Base-by-base conservation (phyloP, 2,113 vertebrate species). In the Scomber japonicus region DNA sequence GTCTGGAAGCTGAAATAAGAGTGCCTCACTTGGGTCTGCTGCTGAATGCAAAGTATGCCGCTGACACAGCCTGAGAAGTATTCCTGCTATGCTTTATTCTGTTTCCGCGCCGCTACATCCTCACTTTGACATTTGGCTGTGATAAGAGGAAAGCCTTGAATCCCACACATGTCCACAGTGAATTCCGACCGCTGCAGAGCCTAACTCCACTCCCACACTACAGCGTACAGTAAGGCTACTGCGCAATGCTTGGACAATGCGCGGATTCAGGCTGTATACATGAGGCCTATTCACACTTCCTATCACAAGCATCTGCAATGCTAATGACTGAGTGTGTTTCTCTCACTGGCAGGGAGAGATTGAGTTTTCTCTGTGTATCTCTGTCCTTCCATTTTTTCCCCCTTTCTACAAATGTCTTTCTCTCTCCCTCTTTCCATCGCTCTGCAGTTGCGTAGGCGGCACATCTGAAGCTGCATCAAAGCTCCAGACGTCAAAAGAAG, bases 251-350 rank as follows among this genome's bases (percentile, higher is more conserved):
- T 40, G 89, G 92, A 97, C 96, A 96, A 96, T 96, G 94, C 91
- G 71, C 66, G 93, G 91, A 96, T 96, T 97, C 93, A 97, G 67
- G 62, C 94, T 91, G 88, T 80, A 95, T 95, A 93, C 94, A 92
- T 94, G 94, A 94, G 92, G 72, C 91, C 93, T 93, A 94, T 94
- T 95, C 89, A 94, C 88, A 92, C 95, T 93, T 91, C 71, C 89
- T 93, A 93, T 92, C 93, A 31, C 82, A 35, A 71, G 72, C 93
- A 94, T 96, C 95, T 96, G 94, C 95, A 96, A 93, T 95, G 94
- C 91, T 95, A 96, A 96, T 96, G 92, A 89, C 84, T 64, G 73
- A 79, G 65, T 60, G 81, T 83, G 77, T 81, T 80, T 89, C 64
- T 88, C 83, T 78, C 73, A 54, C 68, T 83, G 78, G 65, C 84